These are phyloP conservation scores for Peribatodes rhomboidaria DNA, from an alignment of 2,888 invertebrate genomes.

Conservation along the genomic window DNA sequence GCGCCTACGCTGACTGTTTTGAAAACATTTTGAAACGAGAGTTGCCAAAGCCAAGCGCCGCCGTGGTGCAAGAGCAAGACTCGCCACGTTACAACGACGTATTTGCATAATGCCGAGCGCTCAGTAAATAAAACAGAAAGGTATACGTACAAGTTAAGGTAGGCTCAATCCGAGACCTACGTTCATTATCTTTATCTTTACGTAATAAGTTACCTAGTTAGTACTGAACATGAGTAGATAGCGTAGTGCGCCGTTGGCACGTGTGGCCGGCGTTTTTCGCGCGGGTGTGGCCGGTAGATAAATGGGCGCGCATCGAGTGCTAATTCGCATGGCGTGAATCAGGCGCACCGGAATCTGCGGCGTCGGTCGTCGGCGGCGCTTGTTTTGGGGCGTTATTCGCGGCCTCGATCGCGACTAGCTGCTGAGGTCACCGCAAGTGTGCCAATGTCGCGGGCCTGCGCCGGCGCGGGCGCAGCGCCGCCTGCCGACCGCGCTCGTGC, in stretches of 20 bases:
- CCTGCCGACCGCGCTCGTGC: conserved; percentile 69
- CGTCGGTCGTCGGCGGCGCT: conserved; percentile 59
- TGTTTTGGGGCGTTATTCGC: conserved; percentile 79
- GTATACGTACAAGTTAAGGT: conserved; percentile 73
- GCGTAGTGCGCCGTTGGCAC: conserved; percentile 72
- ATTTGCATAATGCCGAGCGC: conserved; percentile 83
- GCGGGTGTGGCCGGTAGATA: conserved; percentile 67
- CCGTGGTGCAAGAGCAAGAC: conserved; percentile 84
- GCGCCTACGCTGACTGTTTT: conserved; percentile 76
- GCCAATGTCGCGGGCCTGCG: conserved; percentile 79
- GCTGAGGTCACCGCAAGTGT: conserved; percentile 82
- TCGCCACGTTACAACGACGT: conserved; percentile 75
- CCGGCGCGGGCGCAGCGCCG: conserved; percentile 63
- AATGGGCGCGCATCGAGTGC: conserved; percentile 65
- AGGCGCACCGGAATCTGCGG: conserved; percentile 79
- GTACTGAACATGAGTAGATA: conserved; percentile 29
- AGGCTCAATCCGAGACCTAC: conserved; percentile 52
- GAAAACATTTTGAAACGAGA: conserved; percentile 82
- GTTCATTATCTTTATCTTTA: conserved; percentile 43
- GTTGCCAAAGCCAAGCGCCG: conserved; percentile 71
- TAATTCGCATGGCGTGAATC: conserved; percentile 74
- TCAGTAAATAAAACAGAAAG: conserved; percentile 67
- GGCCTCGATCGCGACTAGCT: conserved; percentile 77
- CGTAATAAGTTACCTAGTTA: conserved; percentile 47
- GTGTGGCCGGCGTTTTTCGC: conserved; percentile 59